phyloP scores from a whole-genome alignment of 1,140 invertebrate genomes.

The Brachionus sp. region DNA sequence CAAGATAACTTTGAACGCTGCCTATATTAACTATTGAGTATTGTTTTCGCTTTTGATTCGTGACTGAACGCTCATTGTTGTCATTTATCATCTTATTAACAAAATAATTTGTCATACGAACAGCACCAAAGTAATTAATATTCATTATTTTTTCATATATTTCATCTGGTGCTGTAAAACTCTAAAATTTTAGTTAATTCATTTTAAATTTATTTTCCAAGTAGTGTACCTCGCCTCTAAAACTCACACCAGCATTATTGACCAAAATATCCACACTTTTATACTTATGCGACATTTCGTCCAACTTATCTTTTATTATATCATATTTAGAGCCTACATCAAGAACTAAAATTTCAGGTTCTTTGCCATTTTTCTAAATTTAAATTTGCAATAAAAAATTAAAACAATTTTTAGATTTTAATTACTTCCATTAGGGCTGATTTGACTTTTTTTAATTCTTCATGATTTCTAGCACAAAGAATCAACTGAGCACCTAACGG shows the following conservation, averaged over 20 bases:
- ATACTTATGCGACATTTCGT: not conserved
- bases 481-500: slow-evolving; percentile 27
- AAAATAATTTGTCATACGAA: slow-evolving; percentile 37
- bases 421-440: slow-evolving; percentile 5
- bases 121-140: slow-evolving; percentile 37
- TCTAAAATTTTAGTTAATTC: not conserved
- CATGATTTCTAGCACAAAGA: slow-evolving; percentile 20
- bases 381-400: not conserved
- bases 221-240: not conserved
- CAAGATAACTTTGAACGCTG: slow-evolving; percentile 21
- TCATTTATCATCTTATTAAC: slow-evolving; percentile 41
- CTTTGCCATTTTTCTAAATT: slow-evolving; percentile 12
- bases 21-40: slow-evolving; percentile 9
- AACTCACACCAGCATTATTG: slow-evolving; percentile 45
- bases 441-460: slow-evolving; percentile 31
- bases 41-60: not conserved
- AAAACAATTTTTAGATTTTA: not conserved
- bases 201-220: not conserved
- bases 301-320: slow-evolving; percentile 6
- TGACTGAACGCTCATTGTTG: not conserved
- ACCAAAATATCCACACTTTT: slow-evolving; percentile 30
- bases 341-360: slow-evolving; percentile 39
- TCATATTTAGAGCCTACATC: not conserved
- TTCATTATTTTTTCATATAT: slow-evolving; percentile 31
- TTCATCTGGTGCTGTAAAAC: slow-evolving; percentile 7